phyloP scores from a whole-genome alignment of 2,888 invertebrate species.

The Tyria jacobaeae region DNA sequence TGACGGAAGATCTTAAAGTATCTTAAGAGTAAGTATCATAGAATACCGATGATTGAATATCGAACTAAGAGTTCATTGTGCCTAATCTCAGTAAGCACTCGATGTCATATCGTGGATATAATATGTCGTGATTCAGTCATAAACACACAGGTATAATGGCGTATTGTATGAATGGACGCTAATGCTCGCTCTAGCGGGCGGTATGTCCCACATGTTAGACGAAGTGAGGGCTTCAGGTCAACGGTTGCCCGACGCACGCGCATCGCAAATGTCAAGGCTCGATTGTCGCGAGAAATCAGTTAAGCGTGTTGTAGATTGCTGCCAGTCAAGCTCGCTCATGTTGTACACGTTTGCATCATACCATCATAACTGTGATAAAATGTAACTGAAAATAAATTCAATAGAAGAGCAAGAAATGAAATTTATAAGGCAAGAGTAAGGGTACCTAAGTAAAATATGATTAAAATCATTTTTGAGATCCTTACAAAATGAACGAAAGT shows the following conservation, averaged over 20 bases:
- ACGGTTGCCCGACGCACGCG: slow-evolving; percentile 68
- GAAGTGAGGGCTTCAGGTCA: slow-evolving; percentile 70
- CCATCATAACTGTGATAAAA: neutral
- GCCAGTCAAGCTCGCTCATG: slow-evolving; percentile 2
- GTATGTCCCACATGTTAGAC: slow-evolving; percentile 66
- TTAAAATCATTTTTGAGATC: too few species aligned
- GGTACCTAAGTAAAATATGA: neutral
- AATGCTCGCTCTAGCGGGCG: slow-evolving; percentile 61
- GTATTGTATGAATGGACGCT: slow-evolving; percentile 76
- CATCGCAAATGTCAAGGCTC: slow-evolving; percentile 76
- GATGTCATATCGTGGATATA: slow-evolving; percentile 72
- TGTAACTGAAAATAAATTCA: neutral
- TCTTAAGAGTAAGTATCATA: slow-evolving; percentile 28
- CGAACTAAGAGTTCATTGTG: slow-evolving; percentile 65
- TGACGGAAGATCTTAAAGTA: slow-evolving; percentile 14
- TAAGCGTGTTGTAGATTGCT: slow-evolving; percentile 41
- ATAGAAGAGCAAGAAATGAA: neutral
- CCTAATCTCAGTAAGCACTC: slow-evolving; percentile 67
- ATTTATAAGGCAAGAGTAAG: neutral
- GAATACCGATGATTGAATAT: slow-evolving; percentile 55
- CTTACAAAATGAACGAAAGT: too few species aligned
- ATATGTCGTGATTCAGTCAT: slow-evolving; percentile 75
- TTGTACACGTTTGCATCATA: neutral
- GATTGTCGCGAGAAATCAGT: slow-evolving; percentile 55
- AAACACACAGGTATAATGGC: slow-evolving; percentile 70